Evolutionary conservation across 2,797 vertebrate genomes (phyloP).

Genomic region (Danio choprae): DNA sequence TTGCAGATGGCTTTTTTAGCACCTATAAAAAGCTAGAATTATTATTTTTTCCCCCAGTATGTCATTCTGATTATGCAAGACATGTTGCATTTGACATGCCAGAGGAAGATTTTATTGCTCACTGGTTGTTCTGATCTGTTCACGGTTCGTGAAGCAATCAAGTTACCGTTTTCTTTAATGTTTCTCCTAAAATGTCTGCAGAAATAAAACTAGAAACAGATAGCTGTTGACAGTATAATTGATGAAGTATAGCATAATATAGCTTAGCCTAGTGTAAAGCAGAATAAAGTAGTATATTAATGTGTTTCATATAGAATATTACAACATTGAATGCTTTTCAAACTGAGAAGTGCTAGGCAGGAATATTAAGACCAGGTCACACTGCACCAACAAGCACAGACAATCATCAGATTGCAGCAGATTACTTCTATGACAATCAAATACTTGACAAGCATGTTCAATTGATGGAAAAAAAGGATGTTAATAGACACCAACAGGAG

Average conservation of each 20-base stretch:
- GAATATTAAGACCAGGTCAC: no score
- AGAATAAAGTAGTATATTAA: no score
- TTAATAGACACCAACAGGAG: no score
- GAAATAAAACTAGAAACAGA: neutral
- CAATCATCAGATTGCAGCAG: no score
- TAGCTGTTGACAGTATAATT: neutral
- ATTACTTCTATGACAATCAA: no score
- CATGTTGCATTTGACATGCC: slow-evolving; percentile 30
- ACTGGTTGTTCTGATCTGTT: slow-evolving; percentile 1
- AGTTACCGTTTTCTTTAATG: neutral
- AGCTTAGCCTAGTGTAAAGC: no score
- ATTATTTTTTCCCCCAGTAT: neutral
- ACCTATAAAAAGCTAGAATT: slow-evolving; percentile 1
- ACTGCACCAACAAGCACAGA: no score
- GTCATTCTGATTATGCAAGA: slow-evolving; percentile 21
- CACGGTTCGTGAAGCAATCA: neutral
- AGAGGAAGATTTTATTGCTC: neutral
- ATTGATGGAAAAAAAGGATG: no score
- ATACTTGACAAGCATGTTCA: no score
- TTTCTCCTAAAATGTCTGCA: slow-evolving; percentile 1
- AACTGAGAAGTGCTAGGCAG: no score
- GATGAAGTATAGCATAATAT: neutral
- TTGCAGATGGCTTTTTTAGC: neutral
- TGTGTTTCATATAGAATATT: no score
- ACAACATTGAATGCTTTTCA: no score